A percentile compares a stretch with the other conserved stretches of the same genome.
Evolutionary conservation across 2,797 vertebrate species (phyloP).

Genomic region (Tamandua tetradactyla): DNA sequence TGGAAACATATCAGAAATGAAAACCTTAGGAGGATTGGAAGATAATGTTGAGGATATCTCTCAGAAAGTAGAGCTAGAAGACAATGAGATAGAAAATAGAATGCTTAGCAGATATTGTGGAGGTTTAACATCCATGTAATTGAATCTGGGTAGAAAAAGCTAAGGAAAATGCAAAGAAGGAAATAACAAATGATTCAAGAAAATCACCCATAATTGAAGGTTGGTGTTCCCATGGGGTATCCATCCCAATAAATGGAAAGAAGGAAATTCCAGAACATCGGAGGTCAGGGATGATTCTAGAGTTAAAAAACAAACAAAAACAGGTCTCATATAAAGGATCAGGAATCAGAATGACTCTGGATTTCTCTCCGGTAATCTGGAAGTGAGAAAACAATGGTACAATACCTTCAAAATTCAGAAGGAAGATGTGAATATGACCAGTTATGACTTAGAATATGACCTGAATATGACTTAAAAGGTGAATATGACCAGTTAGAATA

Average conservation of each 20-base stretch:
- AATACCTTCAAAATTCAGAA: background rate
- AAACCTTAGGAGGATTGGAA: background rate
- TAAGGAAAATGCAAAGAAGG: background rate
- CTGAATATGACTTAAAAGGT: too few species aligned
- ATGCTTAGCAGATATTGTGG: background rate
- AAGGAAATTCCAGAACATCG: background rate
- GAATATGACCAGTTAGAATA: background rate
- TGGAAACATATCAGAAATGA: background rate
- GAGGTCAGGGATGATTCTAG: background rate
- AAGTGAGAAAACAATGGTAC: background rate
- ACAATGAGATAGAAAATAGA: background rate
- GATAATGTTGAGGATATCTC: background rate
- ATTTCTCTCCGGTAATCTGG: background rate
- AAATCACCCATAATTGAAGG: background rate
- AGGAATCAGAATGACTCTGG: background rate
- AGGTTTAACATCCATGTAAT: background rate
- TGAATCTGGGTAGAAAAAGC: background rate
- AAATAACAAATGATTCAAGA: background rate
- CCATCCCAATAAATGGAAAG: background rate
- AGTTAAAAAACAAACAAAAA: background rate
- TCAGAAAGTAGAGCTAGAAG: background rate
- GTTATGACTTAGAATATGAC: too few species aligned
- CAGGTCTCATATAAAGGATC: background rate
- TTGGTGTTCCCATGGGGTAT: background rate
- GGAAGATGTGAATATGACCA: background rate